Base-by-base conservation (phyloP, 2,113 vertebrate species). In the Hippocampus mohnikei region DNA sequence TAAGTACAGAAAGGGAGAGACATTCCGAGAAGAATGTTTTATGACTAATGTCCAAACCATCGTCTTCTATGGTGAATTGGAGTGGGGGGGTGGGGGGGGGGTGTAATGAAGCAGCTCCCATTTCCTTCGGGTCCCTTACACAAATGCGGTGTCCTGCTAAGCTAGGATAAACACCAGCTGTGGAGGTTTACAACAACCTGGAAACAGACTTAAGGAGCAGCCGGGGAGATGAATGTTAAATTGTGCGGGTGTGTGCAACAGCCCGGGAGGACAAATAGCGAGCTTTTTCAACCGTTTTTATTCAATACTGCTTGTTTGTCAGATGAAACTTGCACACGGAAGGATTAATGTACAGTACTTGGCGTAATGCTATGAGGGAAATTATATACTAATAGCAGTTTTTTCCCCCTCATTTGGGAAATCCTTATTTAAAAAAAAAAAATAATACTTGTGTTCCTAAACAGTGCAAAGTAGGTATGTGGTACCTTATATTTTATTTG, bases 141-240 rank as follows among this genome's bases (percentile, higher is more conserved):
- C 23, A 58, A 58, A 25, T 58, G 55, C 4, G 23, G 23, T 58
- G 55, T 58, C 55, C 55, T 58, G 55, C 55, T 58, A 25, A n/a
- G 55, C 23, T 15, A 11, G 37, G 61, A 63, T 63, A 63, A 63
- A 63, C 61, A 63, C 15, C 61, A 63, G 61, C 61, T 41, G 40
- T 37, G 21, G 61, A 41, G 16, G 11, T 41, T 63, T 63, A 21
- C 21, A 37, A n/a, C 29, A 63, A 40, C 21, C 61, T 63, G 61
- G 37, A 63, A 41, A 42, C 61, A 63, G 15, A 63, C 21, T 37
- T 62, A 20, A 20, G 25, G 33, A 21, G 61, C 37, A 63, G 61
- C 61, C n/a, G 9, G 61, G 61, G 61, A 63, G 61, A n/a, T 42
- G n/a, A 9, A 63, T 20, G 20, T 42, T n/a, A 42, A 41, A 41